Evolutionary conservation across 2,888 invertebrate species (phyloP).

Genomic region (Caenorhabditis uteleia): DNA sequence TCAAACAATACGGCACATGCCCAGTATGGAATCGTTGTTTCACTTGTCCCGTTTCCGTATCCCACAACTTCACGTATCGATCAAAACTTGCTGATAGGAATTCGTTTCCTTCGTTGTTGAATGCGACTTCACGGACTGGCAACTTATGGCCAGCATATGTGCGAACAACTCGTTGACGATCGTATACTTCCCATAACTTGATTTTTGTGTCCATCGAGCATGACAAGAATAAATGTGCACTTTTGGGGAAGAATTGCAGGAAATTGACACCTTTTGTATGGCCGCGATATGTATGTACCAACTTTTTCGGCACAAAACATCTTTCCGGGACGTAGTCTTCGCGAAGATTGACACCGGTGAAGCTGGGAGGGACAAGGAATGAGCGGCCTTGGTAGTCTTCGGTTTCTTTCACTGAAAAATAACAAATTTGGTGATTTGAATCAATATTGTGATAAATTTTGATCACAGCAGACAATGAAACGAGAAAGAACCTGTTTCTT

Average conservation of each 20-base stretch:
- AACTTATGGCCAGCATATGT: constrained; percentile 96
- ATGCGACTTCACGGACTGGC: constrained; percentile 87
- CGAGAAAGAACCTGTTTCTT: too few species aligned
- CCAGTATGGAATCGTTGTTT: constrained; percentile 84
- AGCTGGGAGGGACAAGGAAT: constrained; percentile 89
- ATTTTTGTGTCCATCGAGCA: constrained; percentile 92
- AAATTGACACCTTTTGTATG: constrained; percentile 95
- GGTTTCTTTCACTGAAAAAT: constrained; percentile 82
- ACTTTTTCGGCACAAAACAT: constrained; percentile 71
- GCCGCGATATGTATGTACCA: constrained; percentile 77
- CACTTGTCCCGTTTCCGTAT: constrained; percentile 86
- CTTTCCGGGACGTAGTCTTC: constrained; percentile 85
- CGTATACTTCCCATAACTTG: constrained; percentile 96
- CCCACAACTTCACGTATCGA: constrained; percentile 96
- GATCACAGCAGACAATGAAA: too few species aligned
- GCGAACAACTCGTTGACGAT: constrained; percentile 86
- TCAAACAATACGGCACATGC: constrained; percentile 96
- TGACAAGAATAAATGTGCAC: constrained; percentile 91
- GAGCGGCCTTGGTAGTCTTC: constrained; percentile 96
- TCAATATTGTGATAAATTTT: too few species aligned
- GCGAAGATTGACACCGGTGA: constrained; percentile 86
- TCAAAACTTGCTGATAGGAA: constrained; percentile 95
- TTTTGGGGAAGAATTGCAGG: constrained; percentile 90
- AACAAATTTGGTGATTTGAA: neutral
- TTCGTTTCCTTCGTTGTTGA: constrained; percentile 89